Evolutionary conservation across 2,888 invertebrate species (phyloP), one percentile per base, ranked within the genome.

Genomic region (Odontocerum albicorne): DNA sequence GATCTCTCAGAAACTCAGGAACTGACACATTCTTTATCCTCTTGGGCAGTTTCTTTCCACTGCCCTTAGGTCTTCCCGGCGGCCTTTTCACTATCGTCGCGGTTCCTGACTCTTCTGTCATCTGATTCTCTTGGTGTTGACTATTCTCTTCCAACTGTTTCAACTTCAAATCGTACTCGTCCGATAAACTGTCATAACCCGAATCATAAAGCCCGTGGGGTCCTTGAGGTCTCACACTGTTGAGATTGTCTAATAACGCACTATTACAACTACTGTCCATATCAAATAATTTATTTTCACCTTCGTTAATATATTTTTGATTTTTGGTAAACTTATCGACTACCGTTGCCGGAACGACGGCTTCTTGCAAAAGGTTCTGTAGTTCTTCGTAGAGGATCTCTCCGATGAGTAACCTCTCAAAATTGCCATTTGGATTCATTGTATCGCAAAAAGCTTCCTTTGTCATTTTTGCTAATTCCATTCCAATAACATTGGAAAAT

Each of bases 1-100:
- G 80, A 68, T 92, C 89, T 62, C 90, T 79, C 63, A 94, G 85
- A 70, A 94, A 94, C 71, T 94, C 92, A 81, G 93, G 93, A 32
- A 94, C 77, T 36, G 77, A 77, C 2, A 77, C 77, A 68, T 75
- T 77, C 59, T 74, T 67, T 4, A 75, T 73, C 38, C 75, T 73
- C 65, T 77, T 77, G 63, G 69, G 68, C 22, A 38, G 36, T 62
- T 75, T 77, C 45, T 73, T 68, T 8, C 77, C 77, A 64, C 74
- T 76, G 13, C 78, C 78, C 55, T 75, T 75, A 4, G 81, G 81
- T 61, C 82, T 73, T 19, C 82, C 82, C 1, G 81, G 80, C 12
- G 77, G 75, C 63, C 81, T 72, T 64, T 80, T 81, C 54, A 74
- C 66, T 36, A 78, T 76, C 0, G 79, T 72, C 63, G 81, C 80